Conservation (phyloP, 2,797 vertebrate genomes). For the Syngnathus acus region DNA sequence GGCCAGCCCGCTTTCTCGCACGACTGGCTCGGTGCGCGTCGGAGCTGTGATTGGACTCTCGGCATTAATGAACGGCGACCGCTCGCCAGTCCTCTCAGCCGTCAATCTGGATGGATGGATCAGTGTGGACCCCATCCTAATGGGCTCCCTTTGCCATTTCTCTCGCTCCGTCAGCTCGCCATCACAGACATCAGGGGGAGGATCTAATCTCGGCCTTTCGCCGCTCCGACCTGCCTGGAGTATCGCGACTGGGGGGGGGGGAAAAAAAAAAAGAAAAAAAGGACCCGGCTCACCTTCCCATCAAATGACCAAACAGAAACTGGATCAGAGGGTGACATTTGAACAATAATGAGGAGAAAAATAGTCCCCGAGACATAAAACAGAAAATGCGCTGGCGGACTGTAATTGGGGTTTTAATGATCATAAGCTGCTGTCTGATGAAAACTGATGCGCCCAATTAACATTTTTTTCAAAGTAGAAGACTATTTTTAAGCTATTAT, state of each 20-base stretch:
- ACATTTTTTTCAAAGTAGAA: neutral
- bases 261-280: neutral
- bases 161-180: conserved; percentile 9
- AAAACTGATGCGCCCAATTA: neutral
- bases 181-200: conserved; percentile 26
- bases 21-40: conserved; percentile 25
- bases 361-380: neutral
- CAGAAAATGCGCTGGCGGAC: neutral
- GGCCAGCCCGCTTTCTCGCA: conserved; percentile 43
- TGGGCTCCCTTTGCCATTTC: conserved; percentile 24
- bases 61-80: conserved; percentile 55
- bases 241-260: neutral
- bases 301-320: conserved; percentile 1
- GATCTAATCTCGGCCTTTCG: conserved; percentile 29
- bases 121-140: conserved; percentile 35
- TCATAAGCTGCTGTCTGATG: neutral
- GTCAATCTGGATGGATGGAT: conserved; percentile 39
- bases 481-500: no score
- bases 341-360: conserved; percentile 1
- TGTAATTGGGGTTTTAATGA: neutral
- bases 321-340: conserved; percentile 2
- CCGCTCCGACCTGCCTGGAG: conserved; percentile 7
- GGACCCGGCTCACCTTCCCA: neutral
- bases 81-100: conserved; percentile 37
- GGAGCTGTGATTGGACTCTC: conserved; percentile 57